Conservation (phyloP, 2,888 invertebrate genomes). For the Campoplex capitator region DNA sequence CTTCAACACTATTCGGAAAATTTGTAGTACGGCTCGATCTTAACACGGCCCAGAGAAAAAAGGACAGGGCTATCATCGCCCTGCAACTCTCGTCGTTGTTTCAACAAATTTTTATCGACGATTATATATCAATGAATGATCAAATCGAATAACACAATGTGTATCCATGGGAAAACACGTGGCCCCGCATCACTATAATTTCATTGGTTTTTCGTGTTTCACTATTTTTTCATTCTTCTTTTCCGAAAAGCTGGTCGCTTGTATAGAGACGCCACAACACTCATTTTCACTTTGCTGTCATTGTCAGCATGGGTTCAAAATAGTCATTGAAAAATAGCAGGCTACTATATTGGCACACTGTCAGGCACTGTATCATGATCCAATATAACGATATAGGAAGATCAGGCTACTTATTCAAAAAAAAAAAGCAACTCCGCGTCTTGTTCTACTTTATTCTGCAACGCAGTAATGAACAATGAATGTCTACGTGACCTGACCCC, state of each 20-base stretch:
- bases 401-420: background rate
- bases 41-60: constrained; percentile 78
- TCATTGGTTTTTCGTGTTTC: background rate
- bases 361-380: background rate
- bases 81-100: background rate
- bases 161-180: background rate
- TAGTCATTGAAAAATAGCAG: background rate
- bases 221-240: constrained; percentile 43
- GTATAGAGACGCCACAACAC: constrained; percentile 8
- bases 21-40: constrained; percentile 68
- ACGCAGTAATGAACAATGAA: background rate
- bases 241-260: constrained; percentile 33
- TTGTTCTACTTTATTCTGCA: background rate
- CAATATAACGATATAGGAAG: background rate
- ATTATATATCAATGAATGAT: background rate
- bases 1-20: constrained; percentile 52
- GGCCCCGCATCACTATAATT: background rate
- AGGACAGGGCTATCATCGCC: constrained; percentile 78
- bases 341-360: background rate
- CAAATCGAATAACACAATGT: background rate
- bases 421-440: background rate
- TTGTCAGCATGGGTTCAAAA: background rate
- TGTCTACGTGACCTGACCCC: background rate
- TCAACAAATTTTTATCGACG: background rate
- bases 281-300: constrained; percentile 38